phyloP scores from a whole-genome alignment of 2,888 invertebrate genomes.

The Ophion slaviceki region DNA sequence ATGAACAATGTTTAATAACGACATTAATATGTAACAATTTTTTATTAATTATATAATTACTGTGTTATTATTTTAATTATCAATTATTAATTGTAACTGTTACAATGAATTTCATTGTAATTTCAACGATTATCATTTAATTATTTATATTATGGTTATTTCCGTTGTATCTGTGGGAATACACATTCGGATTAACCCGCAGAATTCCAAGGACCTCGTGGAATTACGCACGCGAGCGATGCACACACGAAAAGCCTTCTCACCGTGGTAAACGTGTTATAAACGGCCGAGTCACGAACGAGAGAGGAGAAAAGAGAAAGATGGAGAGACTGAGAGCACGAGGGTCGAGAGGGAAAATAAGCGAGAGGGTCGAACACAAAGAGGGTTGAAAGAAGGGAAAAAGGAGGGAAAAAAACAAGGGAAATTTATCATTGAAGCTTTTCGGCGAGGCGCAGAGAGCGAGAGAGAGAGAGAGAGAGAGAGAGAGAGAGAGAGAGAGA shows the following conservation, averaged over 20 bases:
- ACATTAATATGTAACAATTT: too few relatives aligned
- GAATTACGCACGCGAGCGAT: slow-evolving; percentile 59
- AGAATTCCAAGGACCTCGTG: slow-evolving; percentile 55
- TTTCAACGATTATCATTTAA: too few relatives aligned
- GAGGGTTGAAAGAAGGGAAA: slow-evolving; percentile 26
- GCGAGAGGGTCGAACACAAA: slow-evolving; percentile 39
- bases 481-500: not conserved
- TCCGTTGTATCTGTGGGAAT: too few relatives aligned
- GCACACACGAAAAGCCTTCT: slow-evolving; percentile 45
- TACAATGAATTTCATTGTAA: too few relatives aligned
- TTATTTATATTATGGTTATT: too few relatives aligned
- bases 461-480: not conserved
- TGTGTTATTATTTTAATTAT: too few relatives aligned
- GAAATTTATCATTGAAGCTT: slow-evolving; percentile 49
- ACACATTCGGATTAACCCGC: slow-evolving; percentile 10
- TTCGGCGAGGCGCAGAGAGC: slow-evolving; percentile 15
- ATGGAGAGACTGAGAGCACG: not conserved
- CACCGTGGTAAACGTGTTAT: slow-evolving; percentile 43
- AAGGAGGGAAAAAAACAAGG: slow-evolving; percentile 20
- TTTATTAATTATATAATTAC: too few relatives aligned
- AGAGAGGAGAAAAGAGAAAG: slow-evolving; percentile 4
- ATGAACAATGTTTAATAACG: too few relatives aligned
- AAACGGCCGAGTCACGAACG: slow-evolving; percentile 56
- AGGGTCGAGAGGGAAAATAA: slow-evolving; percentile 26
- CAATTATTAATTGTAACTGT: too few relatives aligned